Evolutionary conservation across 2,113 vertebrate genomes (phyloP), one percentile per base, ranked within the genome.

Genomic region (Tragelaphus strepsiceros): DNA sequence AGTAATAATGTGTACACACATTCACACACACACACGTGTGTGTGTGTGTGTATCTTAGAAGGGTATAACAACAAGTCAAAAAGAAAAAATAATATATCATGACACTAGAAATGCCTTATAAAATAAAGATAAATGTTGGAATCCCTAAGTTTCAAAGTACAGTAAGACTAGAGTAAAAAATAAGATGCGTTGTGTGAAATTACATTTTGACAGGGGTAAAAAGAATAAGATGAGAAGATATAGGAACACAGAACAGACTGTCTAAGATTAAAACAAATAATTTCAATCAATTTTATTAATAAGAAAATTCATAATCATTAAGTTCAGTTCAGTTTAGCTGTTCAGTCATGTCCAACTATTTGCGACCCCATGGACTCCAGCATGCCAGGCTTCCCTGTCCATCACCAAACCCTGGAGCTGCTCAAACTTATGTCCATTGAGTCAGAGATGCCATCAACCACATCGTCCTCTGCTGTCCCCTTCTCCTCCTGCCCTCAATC

Each of bases 41-140:
- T 1, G 28, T 62, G n/a, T n/a, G 28, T 62, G 61, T 24, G 35
- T 24, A 24, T 87, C 46, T 58, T 81, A 54, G 35, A 86, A 54
- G 96, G n/a, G 19, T 62, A 6, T 62, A 96, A 49, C 5, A 95
- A 62, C 77, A 97, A 93, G 97, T 96, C 22, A 80, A 93, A 93
- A 98, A 96, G 7, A 86, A 26, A 26, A 80, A 32, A 32, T 22
- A n/a, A 54, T 24, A 77, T 43, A 17, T 97, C 87, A 93, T 92
- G 56, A 91, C 90, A 2, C 58, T 90, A 86, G 84, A 88, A 94
- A 56, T 46, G 30, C 90, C 43, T 94, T 98, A 35, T 49, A 97
- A 94, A 97, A 74, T 91, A 46, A 96, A 92, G 58, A 88, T n/a
- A 77, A 61, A 54, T 77, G 82, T 4, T 94, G 56, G 77, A 97